Conservation (phyloP, 2,797 vertebrate genomes). For the Rousettus madagascariensis region DNA sequence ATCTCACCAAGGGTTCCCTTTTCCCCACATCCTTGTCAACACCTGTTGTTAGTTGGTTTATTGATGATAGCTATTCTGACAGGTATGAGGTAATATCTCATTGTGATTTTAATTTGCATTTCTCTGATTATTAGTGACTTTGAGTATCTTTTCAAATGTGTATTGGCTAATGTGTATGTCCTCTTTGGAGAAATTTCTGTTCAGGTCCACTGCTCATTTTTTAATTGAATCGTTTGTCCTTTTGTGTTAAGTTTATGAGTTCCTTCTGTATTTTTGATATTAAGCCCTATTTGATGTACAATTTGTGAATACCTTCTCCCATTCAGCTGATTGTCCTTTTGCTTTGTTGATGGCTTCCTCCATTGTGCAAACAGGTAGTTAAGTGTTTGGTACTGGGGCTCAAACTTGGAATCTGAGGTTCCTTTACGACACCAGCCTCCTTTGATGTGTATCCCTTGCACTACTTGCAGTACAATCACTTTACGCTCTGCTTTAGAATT, state of each 20-base stretch:
- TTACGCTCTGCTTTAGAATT: not conserved
- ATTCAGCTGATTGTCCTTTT: not conserved
- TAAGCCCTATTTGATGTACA: not conserved
- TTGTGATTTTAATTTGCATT: not conserved
- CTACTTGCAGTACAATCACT: not conserved
- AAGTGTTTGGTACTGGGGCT: not conserved
- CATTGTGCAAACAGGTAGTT: not conserved
- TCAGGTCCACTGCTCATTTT: not conserved
- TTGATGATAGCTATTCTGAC: not conserved
- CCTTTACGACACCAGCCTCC: accelerated
- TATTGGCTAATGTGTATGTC: not conserved
- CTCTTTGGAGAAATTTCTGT: not conserved
- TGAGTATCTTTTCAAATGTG: not conserved
- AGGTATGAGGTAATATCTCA: not conserved
- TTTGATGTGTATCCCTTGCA: not conserved
- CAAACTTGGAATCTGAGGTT: not conserved
- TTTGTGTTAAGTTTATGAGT: not conserved
- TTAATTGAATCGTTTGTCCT: not conserved
- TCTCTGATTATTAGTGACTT: not conserved
- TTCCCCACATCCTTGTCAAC: not conserved
- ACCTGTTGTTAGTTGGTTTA: not conserved
- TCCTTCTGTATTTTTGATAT: not conserved
- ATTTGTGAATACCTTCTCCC: not conserved
- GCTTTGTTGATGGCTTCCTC: not conserved
- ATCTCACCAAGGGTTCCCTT: not conserved